Base-by-base conservation (phyloP, 1,140 invertebrate genomes). In the Scaptomyza graminum region DNA sequence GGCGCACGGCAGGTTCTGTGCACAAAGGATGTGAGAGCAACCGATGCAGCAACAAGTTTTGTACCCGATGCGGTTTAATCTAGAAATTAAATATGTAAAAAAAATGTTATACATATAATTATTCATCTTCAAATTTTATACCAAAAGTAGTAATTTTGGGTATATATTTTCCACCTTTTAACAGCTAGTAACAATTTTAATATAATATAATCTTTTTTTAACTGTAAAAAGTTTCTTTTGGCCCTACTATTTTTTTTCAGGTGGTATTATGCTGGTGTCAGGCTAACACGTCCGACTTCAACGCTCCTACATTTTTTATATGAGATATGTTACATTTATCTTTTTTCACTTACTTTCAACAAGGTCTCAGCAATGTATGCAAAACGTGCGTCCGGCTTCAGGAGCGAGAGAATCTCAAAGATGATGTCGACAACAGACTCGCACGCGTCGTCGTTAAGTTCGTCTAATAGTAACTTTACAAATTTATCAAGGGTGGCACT, bases 401-500 rank as follows among this genome's bases (percentile, higher is more conserved):
- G 79, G 71, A 93, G 92, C 39, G 91, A 92, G 12, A 94, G 88
- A 28, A 95, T 82, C 60, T 92, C 92, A 78, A 95, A 95, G 62
- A 94, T 92, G 13, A 95, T 92, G 76, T 94, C 92, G 6, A 95
- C 87, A 3, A 94, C 73, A 57, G 87, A 74, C 44, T 93, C 93
- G 6, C 85, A 91, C 46, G 92, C 79, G 12, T 93, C 90, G 8
- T 90, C 80, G 28, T 90, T 89, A 8, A 73, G 7, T 41, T 90
- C 80, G 3, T 79, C 78, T 25, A 95, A 80, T 91, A 31, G 5
- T 31, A 94, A 93, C 0, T 79, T 76, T 12, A 90, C 92, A 47
- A 95, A 90, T 49, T 90, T 92, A 49, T 93, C 79, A 61, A 93
- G 93, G 51, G 95, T 92, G 8, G 90, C 76, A 1, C 91, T 73